Evolutionary conservation across 1,140 invertebrate species (phyloP).

Genomic region (Tribolium castaneum): DNA sequence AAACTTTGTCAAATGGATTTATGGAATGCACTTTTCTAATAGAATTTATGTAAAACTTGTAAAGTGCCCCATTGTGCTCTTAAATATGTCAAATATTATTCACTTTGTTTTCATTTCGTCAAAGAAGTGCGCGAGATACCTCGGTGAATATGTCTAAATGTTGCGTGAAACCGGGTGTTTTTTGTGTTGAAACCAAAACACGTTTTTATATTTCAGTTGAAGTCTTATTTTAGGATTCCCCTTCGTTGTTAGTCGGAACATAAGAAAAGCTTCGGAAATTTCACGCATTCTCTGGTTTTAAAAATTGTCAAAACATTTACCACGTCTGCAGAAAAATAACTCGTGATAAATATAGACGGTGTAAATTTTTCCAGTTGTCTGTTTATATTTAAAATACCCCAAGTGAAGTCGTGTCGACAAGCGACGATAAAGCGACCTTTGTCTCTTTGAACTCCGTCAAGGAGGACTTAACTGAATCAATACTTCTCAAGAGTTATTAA

Average conservation of each 20-base stretch:
- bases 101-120: background rate
- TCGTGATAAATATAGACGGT: conserved; percentile 10
- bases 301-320: conserved; percentile 36
- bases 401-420: background rate
- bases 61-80: background rate
- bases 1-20: background rate
- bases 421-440: background rate
- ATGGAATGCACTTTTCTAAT: too few relatives aligned
- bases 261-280: conserved; percentile 12
- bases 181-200: conserved; percentile 26
- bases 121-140: background rate
- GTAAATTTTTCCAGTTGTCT: conserved; percentile 8
- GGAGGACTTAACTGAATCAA: background rate
- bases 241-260: background rate
- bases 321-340: conserved; percentile 30
- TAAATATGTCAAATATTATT: background rate
- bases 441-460: background rate
- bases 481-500: background rate
- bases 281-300: conserved; percentile 11
- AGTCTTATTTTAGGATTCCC: conserved; percentile 1
- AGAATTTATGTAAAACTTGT: background rate
- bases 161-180: background rate
- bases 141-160: conserved; percentile 11
- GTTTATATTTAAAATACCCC: background rate
- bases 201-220: conserved; percentile 4